A percentile compares a stretch with the other conserved stretches of the same genome.
Conservation (phyloP, 1,140 invertebrate species). For the Drosophila micromelanica region DNA sequence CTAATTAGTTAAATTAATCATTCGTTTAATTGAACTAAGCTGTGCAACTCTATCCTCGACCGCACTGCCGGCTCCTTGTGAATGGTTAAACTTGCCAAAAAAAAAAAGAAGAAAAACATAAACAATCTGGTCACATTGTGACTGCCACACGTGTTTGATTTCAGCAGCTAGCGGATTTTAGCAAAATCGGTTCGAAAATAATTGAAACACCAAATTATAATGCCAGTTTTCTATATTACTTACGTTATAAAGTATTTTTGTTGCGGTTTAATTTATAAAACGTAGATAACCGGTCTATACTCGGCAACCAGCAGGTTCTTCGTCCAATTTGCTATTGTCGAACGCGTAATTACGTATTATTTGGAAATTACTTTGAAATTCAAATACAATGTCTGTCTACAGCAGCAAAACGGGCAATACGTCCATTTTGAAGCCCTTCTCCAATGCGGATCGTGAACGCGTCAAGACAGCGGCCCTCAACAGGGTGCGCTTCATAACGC, state of each 20-base stretch:
- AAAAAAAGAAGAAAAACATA: not conserved
- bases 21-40: no score
- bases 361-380: constrained; percentile 32
- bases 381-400: constrained; percentile 62
- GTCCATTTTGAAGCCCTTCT: constrained; percentile 73
- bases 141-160: constrained; percentile 53
- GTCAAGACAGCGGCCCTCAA: constrained; percentile 65
- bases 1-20: no score
- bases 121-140: constrained; percentile 18
- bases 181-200: constrained; percentile 13
- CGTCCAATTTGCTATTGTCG: not conserved
- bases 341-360: constrained; percentile 38
- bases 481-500: constrained; percentile 69
- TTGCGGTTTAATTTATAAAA: constrained; percentile 31
- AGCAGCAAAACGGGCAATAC: constrained; percentile 64
- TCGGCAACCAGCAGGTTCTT: not conserved
- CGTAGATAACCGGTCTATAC: constrained; percentile 9
- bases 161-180: constrained; percentile 16
- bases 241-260: constrained; percentile 20
- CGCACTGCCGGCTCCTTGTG: not conserved
- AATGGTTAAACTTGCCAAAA: constrained; percentile 11
- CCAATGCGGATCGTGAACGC: constrained; percentile 60
- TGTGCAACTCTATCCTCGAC: not conserved
- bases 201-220: constrained; percentile 36
- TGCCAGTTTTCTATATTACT: constrained; percentile 34